Evolutionary conservation across 1,140 invertebrate species (phyloP), one percentile per base, ranked within the genome.

Genomic region (Armadillidium nasatum): DNA sequence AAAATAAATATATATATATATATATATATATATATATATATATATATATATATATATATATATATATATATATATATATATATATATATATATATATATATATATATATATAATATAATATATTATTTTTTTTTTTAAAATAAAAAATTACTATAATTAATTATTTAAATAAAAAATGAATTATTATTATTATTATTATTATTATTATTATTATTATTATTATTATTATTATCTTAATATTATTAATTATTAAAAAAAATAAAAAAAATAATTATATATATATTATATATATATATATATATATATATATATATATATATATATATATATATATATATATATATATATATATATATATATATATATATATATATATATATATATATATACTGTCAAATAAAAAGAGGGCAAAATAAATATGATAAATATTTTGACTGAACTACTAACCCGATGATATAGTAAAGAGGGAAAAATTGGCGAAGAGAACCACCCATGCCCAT

Each of bases 281-380:
- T 33, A 33, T 33, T 3, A 33, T 33, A 33, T 33, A 33, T 60
- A 60, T 60, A 60, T 60, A 60, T 60, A 60, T 60, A 60, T 19
- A 15, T 60, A 19, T 60, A 60, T 60, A 60, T 60, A 60, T 13
- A 60, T 13, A n/a, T 19, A 60, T 15, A 60, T 60, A 60, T 60
- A 50, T 60, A 60, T 60, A 60, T 60, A 50, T 60, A 60, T 60
- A 60, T 60, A 60, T 60, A 60, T 60, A 50, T 50, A 50, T 50
- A 50, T 50, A 50, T 50, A 50, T 50, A 50, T 50, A 50, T 50
- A 50, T 50, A 50, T 50, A 50, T 50, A 50, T 50, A 50, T 50
- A 50, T 50, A 50, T 50, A 50, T 50, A 50, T 50, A 50, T 50
- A 10, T 9, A 9, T 50, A 10, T 15, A 9, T 50, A 50, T 15